Conservation (phyloP, 2,797 vertebrate species). For the Heliangelus exortis region DNA sequence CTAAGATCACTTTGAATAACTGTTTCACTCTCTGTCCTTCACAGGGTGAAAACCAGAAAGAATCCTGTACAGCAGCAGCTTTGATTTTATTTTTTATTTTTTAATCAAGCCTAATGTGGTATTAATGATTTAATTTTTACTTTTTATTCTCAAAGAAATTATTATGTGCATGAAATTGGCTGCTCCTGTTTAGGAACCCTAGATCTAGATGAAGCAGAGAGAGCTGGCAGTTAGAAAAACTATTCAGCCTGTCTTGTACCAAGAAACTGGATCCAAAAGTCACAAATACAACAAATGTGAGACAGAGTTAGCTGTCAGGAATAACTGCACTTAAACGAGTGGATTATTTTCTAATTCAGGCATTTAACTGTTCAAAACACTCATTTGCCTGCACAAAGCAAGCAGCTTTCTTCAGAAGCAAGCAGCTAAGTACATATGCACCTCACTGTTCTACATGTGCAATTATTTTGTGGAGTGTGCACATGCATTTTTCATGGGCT, state of each 20-base stretch:
- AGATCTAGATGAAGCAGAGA: not conserved
- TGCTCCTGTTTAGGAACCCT: not conserved
- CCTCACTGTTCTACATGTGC: not conserved
- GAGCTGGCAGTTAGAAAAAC: not conserved
- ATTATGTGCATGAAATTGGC: conserved; percentile 14
- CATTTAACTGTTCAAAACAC: not conserved
- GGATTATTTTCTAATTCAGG: conserved; percentile 18
- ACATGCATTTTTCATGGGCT: not conserved
- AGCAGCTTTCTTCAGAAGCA: not conserved
- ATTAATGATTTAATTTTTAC: not conserved
- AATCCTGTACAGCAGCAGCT: conserved; percentile 64
- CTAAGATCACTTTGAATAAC: conserved; percentile 35
- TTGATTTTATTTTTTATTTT: not conserved
- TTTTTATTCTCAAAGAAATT: conserved; percentile 65
- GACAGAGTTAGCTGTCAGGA: not conserved
- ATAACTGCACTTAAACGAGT: not conserved
- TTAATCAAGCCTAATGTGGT: not conserved
- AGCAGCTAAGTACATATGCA: not conserved
- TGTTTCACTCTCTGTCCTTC: not conserved
- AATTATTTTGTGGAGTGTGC: not conserved
- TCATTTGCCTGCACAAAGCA: not conserved
- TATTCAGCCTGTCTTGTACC: not conserved
- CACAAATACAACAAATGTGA: not conserved
- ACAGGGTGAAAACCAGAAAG: conserved; percentile 57
- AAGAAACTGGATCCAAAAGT: not conserved